Evolutionary conservation across 1,140 invertebrate species (phyloP).

Genomic region (Dreissena polymorpha): DNA sequence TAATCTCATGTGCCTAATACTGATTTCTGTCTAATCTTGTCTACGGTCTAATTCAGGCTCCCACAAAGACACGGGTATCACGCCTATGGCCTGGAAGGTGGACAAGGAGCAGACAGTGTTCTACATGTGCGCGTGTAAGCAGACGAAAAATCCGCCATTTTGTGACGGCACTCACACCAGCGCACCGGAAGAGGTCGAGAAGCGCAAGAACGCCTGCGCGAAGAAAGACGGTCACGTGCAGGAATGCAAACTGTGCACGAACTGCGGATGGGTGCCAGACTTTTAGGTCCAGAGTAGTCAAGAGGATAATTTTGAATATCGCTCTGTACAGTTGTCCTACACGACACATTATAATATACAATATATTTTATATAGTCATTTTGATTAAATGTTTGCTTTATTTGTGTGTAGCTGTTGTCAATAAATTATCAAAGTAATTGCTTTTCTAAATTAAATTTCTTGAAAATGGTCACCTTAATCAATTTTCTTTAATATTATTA

Average conservation of each 20-base stretch:
- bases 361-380: too few species aligned
- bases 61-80: slow-evolving; percentile 67
- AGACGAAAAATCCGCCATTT: slow-evolving; percentile 65
- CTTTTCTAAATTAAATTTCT: too few species aligned
- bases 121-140: slow-evolving; percentile 67
- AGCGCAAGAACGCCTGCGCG: slow-evolving; percentile 59
- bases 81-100: slow-evolving; percentile 62
- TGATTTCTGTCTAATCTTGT: not conserved
- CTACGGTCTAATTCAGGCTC: slow-evolving; percentile 51
- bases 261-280: slow-evolving; percentile 67
- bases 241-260: slow-evolving; percentile 61
- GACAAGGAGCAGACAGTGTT: slow-evolving; percentile 58
- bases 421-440: too few species aligned
- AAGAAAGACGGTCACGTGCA: slow-evolving; percentile 37
- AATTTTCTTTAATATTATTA: too few species aligned
- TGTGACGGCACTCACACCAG: slow-evolving; percentile 66
- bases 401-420: too few species aligned
- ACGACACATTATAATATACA: too few species aligned
- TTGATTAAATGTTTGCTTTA: too few species aligned
- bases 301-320: too few species aligned
- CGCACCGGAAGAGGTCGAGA: slow-evolving; percentile 55
- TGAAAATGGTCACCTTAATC: too few species aligned
- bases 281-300: slow-evolving; percentile 38
- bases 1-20: not conserved
- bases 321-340: too few species aligned